Conservation (phyloP, 2,888 invertebrate species). For the Mythimna pallens region DNA sequence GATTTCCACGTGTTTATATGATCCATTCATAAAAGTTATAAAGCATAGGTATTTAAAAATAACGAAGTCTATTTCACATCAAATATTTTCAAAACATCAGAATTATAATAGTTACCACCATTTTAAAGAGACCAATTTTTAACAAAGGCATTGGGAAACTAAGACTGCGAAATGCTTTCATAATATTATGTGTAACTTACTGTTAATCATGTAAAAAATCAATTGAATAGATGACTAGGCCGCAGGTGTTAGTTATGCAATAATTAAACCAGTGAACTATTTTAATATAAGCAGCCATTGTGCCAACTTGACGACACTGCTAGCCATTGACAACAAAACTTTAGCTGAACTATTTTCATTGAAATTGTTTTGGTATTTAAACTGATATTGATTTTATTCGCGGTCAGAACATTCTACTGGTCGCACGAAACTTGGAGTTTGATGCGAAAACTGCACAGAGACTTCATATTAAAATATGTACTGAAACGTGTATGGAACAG, state of each 20-base stretch:
- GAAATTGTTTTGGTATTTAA: constrained; percentile 81
- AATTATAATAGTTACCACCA: constrained; percentile 44
- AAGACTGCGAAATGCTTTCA: constrained; percentile 57
- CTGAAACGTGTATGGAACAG: constrained; percentile 22
- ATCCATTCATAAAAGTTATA: constrained; percentile 38
- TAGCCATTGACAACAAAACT: constrained; percentile 74
- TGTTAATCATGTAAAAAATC: constrained; percentile 66
- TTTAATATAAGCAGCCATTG: constrained; percentile 83
- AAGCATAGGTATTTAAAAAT: constrained; percentile 41
- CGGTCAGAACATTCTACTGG: constrained; percentile 46
- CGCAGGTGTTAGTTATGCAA: constrained; percentile 76
- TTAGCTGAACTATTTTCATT: constrained; percentile 81
- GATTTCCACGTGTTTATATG: background rate
- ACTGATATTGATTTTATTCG: constrained; percentile 69
- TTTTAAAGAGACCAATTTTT: constrained; percentile 63
- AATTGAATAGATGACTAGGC: constrained; percentile 70
- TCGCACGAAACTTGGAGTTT: constrained; percentile 45
- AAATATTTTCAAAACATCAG: constrained; percentile 61
- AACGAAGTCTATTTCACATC: constrained; percentile 40
- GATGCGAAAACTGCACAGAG: constrained; percentile 34
- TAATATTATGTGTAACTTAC: constrained; percentile 67
- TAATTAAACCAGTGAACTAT: constrained; percentile 74
- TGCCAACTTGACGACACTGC: constrained; percentile 62
- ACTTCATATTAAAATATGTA: constrained; percentile 35
- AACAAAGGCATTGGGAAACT: constrained; percentile 66